Evolutionary conservation across 64 coral and sea anemone species (phyloP).

Genomic region (Orbicella faveolata): DNA sequence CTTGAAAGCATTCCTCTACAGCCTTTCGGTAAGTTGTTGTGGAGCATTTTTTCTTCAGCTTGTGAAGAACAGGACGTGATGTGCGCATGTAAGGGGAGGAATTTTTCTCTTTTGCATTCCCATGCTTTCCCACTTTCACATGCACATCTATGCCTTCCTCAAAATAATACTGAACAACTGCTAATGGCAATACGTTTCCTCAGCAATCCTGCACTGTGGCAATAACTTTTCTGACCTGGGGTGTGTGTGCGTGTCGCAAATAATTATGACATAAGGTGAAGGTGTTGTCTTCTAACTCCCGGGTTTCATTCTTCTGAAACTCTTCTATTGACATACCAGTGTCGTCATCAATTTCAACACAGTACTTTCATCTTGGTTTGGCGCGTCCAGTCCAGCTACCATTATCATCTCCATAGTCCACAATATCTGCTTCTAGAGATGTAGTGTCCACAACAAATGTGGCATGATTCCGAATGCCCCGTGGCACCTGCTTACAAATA

Average conservation of each 20-base stretch:
- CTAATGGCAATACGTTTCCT: conserved; percentile 29
- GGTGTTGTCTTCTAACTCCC: conserved; percentile 12
- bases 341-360: conserved; percentile 47
- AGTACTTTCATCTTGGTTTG: conserved; percentile 58
- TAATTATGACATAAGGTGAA: conserved; percentile 58
- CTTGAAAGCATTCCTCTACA: conserved; percentile 63
- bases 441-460: conserved; percentile 52
- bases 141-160: conserved; percentile 54
- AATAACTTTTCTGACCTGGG: conserved; percentile 61
- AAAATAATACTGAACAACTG: conserved; percentile 62
- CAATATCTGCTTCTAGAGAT: conserved; percentile 43
- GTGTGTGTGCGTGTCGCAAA: conserved; percentile 56
- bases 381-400: conserved; percentile 59
- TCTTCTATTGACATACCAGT: conserved; percentile 21
- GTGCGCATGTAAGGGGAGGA: conserved; percentile 60
- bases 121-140: conserved; percentile 54
- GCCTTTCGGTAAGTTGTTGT: conserved; percentile 41
- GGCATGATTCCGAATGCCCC: background rate
- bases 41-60: conserved; percentile 48
- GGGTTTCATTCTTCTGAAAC: conserved; percentile 10
- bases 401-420: conserved; percentile 52
- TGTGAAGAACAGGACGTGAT: conserved; percentile 40
- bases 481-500: background rate
- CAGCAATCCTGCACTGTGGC: conserved; percentile 40
- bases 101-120: conserved; percentile 54